phyloP scores from a whole-genome alignment of 2,113 vertebrate genomes.

The Paramisgurnus dabryanus region DNA sequence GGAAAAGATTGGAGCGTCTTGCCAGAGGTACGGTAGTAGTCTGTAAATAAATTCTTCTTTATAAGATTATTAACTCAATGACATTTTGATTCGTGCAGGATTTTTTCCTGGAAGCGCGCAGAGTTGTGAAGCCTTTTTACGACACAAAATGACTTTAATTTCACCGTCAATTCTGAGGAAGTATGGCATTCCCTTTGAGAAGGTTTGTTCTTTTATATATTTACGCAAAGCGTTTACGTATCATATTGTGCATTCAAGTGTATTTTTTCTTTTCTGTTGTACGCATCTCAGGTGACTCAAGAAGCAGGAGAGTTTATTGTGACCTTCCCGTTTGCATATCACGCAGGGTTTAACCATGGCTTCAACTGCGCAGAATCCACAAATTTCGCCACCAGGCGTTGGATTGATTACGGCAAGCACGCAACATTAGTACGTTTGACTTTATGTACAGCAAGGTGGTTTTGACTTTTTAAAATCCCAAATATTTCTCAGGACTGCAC shows the following conservation, averaged over 20 bases:
- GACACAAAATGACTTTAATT: slow-evolving; percentile 98
- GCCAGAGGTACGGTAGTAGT: slow-evolving; percentile 83
- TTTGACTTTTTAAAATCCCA: too few species aligned
- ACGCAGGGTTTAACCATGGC: slow-evolving; percentile 98
- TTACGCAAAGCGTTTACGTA: not conserved
- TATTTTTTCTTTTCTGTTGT: not conserved
- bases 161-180: slow-evolving; percentile 96
- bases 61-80: not conserved
- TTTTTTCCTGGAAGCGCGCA: slow-evolving; percentile 98
- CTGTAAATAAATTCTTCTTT: not conserved
- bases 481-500: not conserved
- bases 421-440: slow-evolving; percentile 82
- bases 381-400: slow-evolving; percentile 93
- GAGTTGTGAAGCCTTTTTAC: slow-evolving; percentile 94
- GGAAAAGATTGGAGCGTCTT: slow-evolving; percentile 90
- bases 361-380: slow-evolving; percentile 98
- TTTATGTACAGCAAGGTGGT: not conserved
- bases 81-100: slow-evolving; percentile 69
- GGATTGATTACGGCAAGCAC: slow-evolving; percentile 97
- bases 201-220: slow-evolving; percentile 71
- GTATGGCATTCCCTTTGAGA: slow-evolving; percentile 93
- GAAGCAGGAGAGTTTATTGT: slow-evolving; percentile 96
- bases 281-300: slow-evolving; percentile 83
- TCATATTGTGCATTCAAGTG: too few species aligned
- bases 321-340: slow-evolving; percentile 94